Base-by-base conservation (phyloP, 1,140 invertebrate genomes). In the Frieseomelitta varia region DNA sequence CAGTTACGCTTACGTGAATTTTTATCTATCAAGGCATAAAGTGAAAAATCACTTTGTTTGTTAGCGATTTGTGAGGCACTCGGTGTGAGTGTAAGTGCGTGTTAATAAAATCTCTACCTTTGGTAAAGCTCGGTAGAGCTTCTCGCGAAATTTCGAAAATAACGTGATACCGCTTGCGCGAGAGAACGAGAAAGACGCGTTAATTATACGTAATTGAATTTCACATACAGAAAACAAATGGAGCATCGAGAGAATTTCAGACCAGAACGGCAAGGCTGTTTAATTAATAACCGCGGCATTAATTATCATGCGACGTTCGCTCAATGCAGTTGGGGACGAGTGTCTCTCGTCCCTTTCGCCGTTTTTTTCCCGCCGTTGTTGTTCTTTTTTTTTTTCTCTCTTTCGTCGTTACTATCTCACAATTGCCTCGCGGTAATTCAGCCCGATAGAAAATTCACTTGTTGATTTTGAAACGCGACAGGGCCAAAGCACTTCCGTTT, bases 381-480 rank as follows among this genome's bases (percentile, higher is more conserved):
- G 3, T 10, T 1, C 4, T 39, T 19, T 39, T 27, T n/a, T n/a
- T n/a, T n/a, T n/a, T n/a, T n/a, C n/a, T n/a, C 61, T 27, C 8
- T 17, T 27, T 4, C 27, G 11, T 24, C 10, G 27, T 34, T 34
- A 19, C 10, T 39, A 21, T 24, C 12, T 4, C 27, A 19, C 65
- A 19, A 6, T 67, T 19, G 30, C 2, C 27, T 30, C 17, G 27
- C 56, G 3, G 55, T 47, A 34, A 73, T 73, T 73, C 63, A 14
- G 34, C 17, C 39, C 24, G 47, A 69, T 58, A 68, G 63, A 55
- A 39, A 68, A 69, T 68, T 77, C 81, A 82, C 81, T 83, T 77
- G 74, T 83, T 83, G 81, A 83, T 77, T 83, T 69, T 56, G 10
- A 83, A 83, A 77, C 72, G 58, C 21, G 58, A 67, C 80, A 55